Conservation (phyloP, 2,797 vertebrate genomes). For the Scolopax bukidnonensis region DNA sequence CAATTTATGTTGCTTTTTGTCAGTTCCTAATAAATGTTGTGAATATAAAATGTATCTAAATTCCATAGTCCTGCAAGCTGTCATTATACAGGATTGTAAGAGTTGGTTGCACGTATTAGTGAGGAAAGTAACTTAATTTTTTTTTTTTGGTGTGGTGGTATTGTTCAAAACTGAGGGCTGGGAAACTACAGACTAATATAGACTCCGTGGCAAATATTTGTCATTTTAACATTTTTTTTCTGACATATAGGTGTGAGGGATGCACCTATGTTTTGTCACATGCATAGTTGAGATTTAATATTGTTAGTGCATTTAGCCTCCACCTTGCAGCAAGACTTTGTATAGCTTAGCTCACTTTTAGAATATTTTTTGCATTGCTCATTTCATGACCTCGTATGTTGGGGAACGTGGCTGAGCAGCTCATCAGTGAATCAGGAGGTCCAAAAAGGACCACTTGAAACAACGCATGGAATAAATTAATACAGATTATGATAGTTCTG, state of each 20-base stretch:
- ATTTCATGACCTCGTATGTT: neutral
- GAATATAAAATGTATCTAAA: slow-evolving; percentile 28
- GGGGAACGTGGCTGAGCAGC: neutral
- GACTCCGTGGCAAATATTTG: neutral
- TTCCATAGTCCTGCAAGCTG: neutral
- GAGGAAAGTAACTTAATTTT: neutral
- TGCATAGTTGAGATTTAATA: neutral
- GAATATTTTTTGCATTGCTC: neutral
- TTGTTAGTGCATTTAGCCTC: neutral
- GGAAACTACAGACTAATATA: neutral
- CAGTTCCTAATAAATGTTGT: neutral
- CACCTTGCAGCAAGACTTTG: neutral
- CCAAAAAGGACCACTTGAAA: neutral
- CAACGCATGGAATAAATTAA: neutral
- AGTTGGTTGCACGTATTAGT: neutral
- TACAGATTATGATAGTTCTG: neutral
- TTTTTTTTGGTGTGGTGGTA: neutral
- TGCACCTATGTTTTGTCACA: neutral
- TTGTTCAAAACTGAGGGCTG: neutral
- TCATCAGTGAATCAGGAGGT: neutral
- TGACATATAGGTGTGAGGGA: neutral
- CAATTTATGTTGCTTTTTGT: slow-evolving; percentile 24
- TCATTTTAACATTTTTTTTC: neutral
- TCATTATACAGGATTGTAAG: neutral
- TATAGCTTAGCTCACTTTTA: neutral